Evolutionary conservation across 2,888 invertebrate genomes (phyloP), one percentile per base, ranked within the genome.

Genomic region (Epirrhoe alternata): DNA sequence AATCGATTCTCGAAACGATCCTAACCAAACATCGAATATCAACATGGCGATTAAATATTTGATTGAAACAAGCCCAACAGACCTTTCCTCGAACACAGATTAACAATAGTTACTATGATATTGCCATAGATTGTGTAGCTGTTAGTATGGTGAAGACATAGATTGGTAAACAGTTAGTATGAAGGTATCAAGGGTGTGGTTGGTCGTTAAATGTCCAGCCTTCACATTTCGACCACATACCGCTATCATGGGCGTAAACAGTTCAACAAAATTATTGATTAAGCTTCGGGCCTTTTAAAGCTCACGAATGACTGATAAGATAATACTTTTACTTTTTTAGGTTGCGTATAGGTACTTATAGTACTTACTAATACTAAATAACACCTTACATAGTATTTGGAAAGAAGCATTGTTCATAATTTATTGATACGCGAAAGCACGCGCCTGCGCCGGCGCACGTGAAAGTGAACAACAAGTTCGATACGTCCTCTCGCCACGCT

Each of bases 131-230:
- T 53, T 38, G 7, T 38, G 8, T 42, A 42, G 5, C 42, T 56
- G 56, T 63, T 51, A 38, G 10, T 56, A 62, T 38, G 6, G 30
- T 10, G 16, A 62, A 33, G 49, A 12, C 33, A 30, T 16, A 64
- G 58, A 33, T 57, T 38, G 7, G 14, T 1, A n/a, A 64, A 17
- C 6, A 58, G 47, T 53, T 53, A 16, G 30, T 53, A 49, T 53
- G n/a, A 42, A 50, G 35, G 47, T 52, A 56, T 35, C 31, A 42
- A 64, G 69, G 74, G 75, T 71, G 73, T 69, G 73, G 74, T 64
- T 54, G 67, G 60, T 74, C 79, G 78, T 77, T 77, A 77, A 74
- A 79, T 75, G 77, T 71, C 64, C 69, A 76, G 71, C 78, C 78
- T 77, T 77, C 72, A 71, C 78, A 77, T 78, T 77, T 77, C 61